Base-by-base conservation (phyloP, 2,113 vertebrate species). In the Tenrec ecaudatus region DNA sequence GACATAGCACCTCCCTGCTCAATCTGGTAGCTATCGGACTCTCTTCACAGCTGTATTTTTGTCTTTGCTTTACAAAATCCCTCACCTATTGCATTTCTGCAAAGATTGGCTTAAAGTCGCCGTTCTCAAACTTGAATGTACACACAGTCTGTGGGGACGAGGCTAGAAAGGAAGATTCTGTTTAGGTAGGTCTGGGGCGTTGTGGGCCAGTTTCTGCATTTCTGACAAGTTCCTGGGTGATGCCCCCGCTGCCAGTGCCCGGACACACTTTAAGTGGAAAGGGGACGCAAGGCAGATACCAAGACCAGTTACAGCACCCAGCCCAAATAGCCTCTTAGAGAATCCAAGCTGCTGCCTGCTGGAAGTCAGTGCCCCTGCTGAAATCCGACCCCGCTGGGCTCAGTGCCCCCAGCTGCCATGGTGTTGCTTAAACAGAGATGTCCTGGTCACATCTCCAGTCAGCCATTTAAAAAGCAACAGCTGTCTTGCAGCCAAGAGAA, bases 61-160 rank as follows among this genome's bases (percentile, higher is more conserved):
- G 58, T 60, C 64, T 88, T 91, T 80, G 62, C 69, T 89, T 92
- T 82, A 86, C 75, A 89, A 86, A 92, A 86, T 79, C 29, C 58
- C 20, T 92, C 43, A 60, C 60, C 82, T 76, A 68, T 14, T 92
- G 69, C 40, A 14, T 82, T 87, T 94, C 79, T 62, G 69, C 43
- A 43, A 94, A 94, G 68, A 82, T 40, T 33, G 3, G 15, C 69
- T 77, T 62, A 78, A 95, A 86, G 62, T 58, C 14, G 8, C 29
- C 29, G 40, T 85, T 89, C 73, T 88, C 80, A 80, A 58, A 82
- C 83, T 82, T 88, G 2, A 36, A 60, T 77, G 19, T 29, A 53
- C 1, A 66, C 62, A 43, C 23, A 62, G 6, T 53, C 29, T 12
- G 43, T 71, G 60, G 71, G n/a, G 29, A 12, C 22, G 57, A 69